These are phyloP conservation scores for Drosophila arawakana DNA, from an alignment of 1,140 invertebrate species.

Conservation along the genomic window DNA sequence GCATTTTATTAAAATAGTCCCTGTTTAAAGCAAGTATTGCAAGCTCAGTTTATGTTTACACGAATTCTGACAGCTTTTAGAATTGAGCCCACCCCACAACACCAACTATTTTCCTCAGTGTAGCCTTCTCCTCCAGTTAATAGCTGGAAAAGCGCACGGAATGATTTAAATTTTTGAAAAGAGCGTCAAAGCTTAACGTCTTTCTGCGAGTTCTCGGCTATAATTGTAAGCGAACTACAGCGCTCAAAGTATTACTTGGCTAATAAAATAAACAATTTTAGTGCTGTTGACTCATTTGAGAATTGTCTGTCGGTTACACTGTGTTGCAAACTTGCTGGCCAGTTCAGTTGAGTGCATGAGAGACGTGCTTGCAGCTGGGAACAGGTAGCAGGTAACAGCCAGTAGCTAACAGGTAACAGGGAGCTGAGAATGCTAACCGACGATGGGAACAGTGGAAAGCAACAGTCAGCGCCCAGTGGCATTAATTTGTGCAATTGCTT, in stretches of 20 bases:
- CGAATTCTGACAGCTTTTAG: not conserved
- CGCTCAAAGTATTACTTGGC: conserved; percentile 44
- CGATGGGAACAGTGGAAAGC: conserved; percentile 41
- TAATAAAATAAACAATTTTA: conserved; percentile 84
- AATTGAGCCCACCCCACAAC: not conserved
- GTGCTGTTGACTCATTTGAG: conserved; percentile 82
- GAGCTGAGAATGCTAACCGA: not conserved
- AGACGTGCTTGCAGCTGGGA: conserved; percentile 33
- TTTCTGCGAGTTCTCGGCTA: not conserved
- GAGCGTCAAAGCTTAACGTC: not conserved
- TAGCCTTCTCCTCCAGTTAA: no score
- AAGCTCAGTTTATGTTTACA: no score
- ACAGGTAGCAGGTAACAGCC: not conserved
- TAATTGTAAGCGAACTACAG: conserved; percentile 16
- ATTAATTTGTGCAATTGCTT: conserved; percentile 80
- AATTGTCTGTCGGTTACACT: conserved; percentile 68
- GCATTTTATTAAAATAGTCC: no score
- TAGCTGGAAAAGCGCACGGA: no score
- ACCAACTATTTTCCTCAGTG: not conserved
- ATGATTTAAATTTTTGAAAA: no score
- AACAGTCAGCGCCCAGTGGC: conserved; percentile 66
- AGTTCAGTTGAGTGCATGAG: conserved; percentile 34
- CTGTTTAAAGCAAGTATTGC: no score
- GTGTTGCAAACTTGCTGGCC: conserved; percentile 7
- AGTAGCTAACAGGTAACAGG: conserved; percentile 6